phyloP scores from a whole-genome alignment of 2,113 vertebrate species.

The Paralichthys olivaceus region DNA sequence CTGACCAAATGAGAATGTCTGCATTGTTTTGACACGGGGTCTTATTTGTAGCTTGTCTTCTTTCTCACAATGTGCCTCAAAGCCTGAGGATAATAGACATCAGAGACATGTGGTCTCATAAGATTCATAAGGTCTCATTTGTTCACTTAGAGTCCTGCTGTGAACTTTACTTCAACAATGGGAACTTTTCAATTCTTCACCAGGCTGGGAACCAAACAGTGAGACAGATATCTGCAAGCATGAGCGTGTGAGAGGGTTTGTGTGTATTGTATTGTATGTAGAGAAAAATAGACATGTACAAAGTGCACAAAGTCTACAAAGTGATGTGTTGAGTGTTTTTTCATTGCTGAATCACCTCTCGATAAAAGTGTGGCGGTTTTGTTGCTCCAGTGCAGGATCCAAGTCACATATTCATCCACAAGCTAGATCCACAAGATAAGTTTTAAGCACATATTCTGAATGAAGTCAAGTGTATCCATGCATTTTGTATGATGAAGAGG shows the following conservation, averaged over 20 bases:
- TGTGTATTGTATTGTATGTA: neutral
- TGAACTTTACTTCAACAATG: slow-evolving; percentile 67
- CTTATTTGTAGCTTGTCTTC: slow-evolving; percentile 31
- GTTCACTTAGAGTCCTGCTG: slow-evolving; percentile 57
- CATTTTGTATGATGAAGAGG: neutral
- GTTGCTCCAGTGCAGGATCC: no score
- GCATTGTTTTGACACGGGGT: slow-evolving; percentile 51
- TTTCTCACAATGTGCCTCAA: slow-evolving; percentile 64
- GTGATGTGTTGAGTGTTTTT: no score
- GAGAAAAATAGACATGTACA: no score
- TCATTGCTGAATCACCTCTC: no score
- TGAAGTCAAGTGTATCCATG: neutral
- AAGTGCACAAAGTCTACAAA: no score
- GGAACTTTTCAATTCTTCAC: slow-evolving; percentile 57
- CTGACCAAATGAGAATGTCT: slow-evolving; percentile 65
- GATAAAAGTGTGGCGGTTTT: no score
- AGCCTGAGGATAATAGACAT: slow-evolving; percentile 59
- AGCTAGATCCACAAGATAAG: no score
- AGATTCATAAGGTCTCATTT: slow-evolving; percentile 71
- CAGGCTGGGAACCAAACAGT: neutral
- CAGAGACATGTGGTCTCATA: slow-evolving; percentile 62
- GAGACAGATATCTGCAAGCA: neutral
- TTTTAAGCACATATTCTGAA: no score
- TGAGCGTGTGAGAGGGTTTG: slow-evolving; percentile 2
- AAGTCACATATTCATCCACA: no score